A percentile compares a stretch with the other conserved stretches of the same genome.
Conservation (phyloP, 2,113 vertebrate genomes). For the Ictalurus punctatus region DNA sequence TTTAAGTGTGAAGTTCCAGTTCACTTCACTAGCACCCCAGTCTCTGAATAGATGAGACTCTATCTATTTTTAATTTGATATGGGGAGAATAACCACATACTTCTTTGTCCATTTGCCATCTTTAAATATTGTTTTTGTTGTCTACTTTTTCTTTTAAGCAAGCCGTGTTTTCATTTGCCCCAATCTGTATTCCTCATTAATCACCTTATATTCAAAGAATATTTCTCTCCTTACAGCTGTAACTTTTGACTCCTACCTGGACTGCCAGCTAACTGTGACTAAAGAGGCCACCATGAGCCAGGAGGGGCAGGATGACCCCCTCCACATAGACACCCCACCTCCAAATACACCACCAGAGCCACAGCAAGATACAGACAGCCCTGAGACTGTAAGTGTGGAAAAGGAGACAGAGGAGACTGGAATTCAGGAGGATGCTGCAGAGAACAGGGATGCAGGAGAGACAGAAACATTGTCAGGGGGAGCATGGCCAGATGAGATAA, state of each 20-base stretch:
- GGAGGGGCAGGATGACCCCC: conserved; percentile 74
- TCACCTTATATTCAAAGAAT: background rate
- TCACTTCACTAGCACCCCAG: background rate
- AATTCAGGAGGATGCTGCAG: conserved; percentile 24
- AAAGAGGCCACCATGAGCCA: conserved; percentile 74
- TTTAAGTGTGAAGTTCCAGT: background rate
- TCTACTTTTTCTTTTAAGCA: background rate
- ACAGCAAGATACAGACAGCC: conserved; percentile 20
- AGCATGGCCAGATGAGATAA: background rate
- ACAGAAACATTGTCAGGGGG: background rate
- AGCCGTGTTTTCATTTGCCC: background rate
- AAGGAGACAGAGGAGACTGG: conserved; percentile 24
- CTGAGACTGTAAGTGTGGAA: conserved; percentile 1
- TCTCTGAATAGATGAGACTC: background rate
- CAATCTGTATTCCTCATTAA: background rate
- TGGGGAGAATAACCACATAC: background rate
- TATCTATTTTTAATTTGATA: background rate
- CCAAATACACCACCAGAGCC: conserved; percentile 61
- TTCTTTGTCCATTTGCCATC: background rate
- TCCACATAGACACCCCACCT: conserved; percentile 62
- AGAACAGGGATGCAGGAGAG: conserved; percentile 15
- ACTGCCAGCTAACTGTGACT: conserved; percentile 27
- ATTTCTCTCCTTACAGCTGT: conserved; percentile 29
- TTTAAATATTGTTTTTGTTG: background rate
- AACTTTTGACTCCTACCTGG: conserved; percentile 21